A percentile compares a stretch with the other conserved stretches of the same genome.
These are phyloP conservation scores for Cepphus grylle DNA, from an alignment of 2,113 vertebrate species.

Conservation along the genomic window DNA sequence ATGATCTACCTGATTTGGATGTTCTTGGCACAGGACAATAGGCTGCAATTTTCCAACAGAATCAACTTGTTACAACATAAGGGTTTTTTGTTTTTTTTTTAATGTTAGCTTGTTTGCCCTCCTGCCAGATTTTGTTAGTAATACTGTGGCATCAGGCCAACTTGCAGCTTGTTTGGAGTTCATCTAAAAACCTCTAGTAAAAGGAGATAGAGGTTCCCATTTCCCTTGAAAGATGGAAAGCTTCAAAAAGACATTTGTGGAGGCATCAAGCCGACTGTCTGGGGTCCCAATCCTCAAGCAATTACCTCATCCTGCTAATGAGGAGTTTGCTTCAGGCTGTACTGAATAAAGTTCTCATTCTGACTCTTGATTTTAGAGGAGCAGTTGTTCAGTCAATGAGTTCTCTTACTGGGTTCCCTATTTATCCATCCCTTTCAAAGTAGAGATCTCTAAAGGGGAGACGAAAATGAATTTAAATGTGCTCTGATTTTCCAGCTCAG, in stretches of 20 bases:
- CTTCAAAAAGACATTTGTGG: background rate
- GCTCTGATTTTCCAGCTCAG: background rate
- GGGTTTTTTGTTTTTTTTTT: background rate
- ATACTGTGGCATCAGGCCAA: conserved; percentile 30
- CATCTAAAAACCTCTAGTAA: conserved; percentile 46
- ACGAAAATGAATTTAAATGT: background rate
- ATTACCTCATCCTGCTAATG: conserved; percentile 1
- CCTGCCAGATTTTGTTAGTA: conserved; percentile 63
- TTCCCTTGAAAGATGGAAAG: background rate
- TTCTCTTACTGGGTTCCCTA: background rate
- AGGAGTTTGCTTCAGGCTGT: background rate
- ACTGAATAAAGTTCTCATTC: background rate
- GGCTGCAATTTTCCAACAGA: conserved; percentile 16
- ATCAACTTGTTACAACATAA: background rate
- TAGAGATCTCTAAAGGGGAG: background rate
- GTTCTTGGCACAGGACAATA: conserved; percentile 19
- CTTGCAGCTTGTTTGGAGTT: conserved; percentile 11
- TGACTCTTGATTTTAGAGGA: background rate
- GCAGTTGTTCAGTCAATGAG: background rate
- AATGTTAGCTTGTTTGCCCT: background rate
- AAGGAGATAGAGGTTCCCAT: conserved; percentile 45
- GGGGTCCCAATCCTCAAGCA: background rate
- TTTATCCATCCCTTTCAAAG: background rate
- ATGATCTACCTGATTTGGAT: conserved; percentile 47
- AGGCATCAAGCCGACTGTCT: background rate